Evolutionary conservation across 2,113 vertebrate species (phyloP).

Genomic region (Amphiprion percula): DNA sequence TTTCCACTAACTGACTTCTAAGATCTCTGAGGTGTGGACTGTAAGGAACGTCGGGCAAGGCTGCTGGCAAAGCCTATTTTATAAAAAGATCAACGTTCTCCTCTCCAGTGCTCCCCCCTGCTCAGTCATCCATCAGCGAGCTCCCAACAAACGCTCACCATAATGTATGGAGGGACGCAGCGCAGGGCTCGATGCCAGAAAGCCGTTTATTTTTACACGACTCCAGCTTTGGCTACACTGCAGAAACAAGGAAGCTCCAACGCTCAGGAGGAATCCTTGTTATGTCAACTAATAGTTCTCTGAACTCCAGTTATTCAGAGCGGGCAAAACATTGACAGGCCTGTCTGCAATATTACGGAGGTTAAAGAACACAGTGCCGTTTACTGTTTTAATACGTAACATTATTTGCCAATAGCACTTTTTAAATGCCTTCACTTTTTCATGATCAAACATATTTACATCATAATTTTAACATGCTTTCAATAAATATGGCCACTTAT

Average conservation of each 20-base stretch:
- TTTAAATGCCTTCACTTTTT: no score
- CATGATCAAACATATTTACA: no score
- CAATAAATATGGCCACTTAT: no score
- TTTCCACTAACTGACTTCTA: conserved; percentile 14
- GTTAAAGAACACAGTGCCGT: not conserved
- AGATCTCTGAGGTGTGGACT: conserved; percentile 12
- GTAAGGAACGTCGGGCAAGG: conserved; percentile 67
- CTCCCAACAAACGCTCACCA: not conserved
- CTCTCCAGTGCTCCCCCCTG: conserved; percentile 7
- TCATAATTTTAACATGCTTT: no score
- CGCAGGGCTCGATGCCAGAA: not conserved
- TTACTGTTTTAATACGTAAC: not conserved
- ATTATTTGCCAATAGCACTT: no score
- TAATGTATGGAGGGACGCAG: conserved; percentile 13
- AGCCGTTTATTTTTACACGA: conserved; percentile 50
- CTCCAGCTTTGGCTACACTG: conserved; percentile 31
- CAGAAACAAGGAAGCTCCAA: not conserved
- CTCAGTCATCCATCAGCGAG: conserved; percentile 10
- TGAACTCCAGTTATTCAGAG: not conserved
- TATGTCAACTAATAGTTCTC: conserved; percentile 45
- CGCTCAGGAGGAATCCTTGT: conserved; percentile 40
- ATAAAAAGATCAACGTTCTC: conserved; percentile 80
- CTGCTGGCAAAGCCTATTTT: conserved; percentile 76
- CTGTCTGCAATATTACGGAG: not conserved
- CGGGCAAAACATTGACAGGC: not conserved